Evolutionary conservation across 2,888 invertebrate species (phyloP).

Genomic region (Eugnorisma glareosa): DNA sequence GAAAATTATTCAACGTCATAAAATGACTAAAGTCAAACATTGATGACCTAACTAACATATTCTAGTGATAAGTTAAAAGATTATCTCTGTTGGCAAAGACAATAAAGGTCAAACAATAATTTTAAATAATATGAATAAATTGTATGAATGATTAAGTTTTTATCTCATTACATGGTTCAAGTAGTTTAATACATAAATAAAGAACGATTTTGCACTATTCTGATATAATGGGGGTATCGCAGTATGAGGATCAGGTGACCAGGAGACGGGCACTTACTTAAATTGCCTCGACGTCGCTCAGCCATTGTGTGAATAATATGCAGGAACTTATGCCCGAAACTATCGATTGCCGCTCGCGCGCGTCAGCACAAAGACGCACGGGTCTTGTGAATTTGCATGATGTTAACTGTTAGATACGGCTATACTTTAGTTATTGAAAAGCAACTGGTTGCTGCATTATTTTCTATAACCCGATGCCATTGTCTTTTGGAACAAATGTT

Average conservation of each 20-base stretch:
- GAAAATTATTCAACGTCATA: neutral
- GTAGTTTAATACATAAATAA: neutral
- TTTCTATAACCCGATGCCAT: too few relatives aligned
- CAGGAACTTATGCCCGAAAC: slow-evolving; percentile 33
- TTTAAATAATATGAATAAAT: slow-evolving; percentile 23
- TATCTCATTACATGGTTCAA: neutral
- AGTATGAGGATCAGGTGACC: slow-evolving; percentile 21
- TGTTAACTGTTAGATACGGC: neutral
- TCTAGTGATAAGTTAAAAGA: slow-evolving; percentile 34
- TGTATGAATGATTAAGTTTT: neutral
- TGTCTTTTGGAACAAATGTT: neutral
- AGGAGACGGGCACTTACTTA: slow-evolving; percentile 32
- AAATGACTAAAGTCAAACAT: slow-evolving; percentile 1
- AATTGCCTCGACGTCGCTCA: slow-evolving; percentile 34
- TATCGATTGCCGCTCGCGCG: slow-evolving; percentile 23
- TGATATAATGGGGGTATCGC: slow-evolving; percentile 4
- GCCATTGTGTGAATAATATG: slow-evolving; percentile 31
- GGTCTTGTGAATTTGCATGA: neutral
- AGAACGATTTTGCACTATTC: neutral
- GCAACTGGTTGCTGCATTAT: neutral
- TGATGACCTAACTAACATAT: slow-evolving; percentile 20
- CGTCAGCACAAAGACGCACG: slow-evolving; percentile 11
- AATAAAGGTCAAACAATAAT: slow-evolving; percentile 33
- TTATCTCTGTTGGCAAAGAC: slow-evolving; percentile 27
- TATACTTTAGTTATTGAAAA: neutral